Conservation (phyloP, 2,113 vertebrate genomes). For the Excalfactoria chinensis region DNA sequence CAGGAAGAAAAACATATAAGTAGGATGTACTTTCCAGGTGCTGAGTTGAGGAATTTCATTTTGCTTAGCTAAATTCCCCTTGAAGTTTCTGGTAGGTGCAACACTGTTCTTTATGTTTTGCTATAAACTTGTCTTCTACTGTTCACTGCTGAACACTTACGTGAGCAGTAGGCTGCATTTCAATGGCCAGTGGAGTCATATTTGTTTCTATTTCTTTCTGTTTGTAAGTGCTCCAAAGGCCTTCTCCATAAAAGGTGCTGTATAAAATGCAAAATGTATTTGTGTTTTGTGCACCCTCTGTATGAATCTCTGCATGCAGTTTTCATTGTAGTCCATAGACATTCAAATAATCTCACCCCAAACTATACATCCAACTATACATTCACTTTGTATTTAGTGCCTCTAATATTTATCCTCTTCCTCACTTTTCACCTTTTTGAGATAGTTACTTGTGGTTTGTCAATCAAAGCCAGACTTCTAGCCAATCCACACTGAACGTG, state of each 20-base stretch:
- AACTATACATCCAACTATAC: too few species aligned
- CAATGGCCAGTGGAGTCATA: background rate
- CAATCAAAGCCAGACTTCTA: background rate
- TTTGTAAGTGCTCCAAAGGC: conserved; percentile 9
- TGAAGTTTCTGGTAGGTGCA: conserved; percentile 29
- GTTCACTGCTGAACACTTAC: background rate
- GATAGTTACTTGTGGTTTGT: background rate
- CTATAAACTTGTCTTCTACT: conserved; percentile 32
- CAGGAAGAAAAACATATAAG: conserved; percentile 48
- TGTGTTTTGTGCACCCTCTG: background rate
- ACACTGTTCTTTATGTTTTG: conserved; percentile 39
- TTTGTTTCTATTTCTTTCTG: conserved; percentile 9
- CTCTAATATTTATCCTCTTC: background rate
- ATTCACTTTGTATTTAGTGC: background rate
- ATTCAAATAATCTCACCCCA: background rate
- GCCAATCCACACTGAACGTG: background rate
- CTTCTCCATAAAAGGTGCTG: background rate
- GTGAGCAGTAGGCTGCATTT: conserved; percentile 3
- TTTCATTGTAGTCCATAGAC: background rate
- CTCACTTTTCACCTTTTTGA: background rate
- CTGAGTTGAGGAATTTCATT: conserved; percentile 56
- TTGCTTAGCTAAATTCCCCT: background rate
- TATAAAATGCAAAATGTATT: background rate
- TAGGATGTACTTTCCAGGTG: conserved; percentile 57
- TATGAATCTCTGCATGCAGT: conserved; percentile 16